These are phyloP conservation scores for Archips crataeganus DNA, from an alignment of 2,888 invertebrate genomes.

Conservation along the genomic window DNA sequence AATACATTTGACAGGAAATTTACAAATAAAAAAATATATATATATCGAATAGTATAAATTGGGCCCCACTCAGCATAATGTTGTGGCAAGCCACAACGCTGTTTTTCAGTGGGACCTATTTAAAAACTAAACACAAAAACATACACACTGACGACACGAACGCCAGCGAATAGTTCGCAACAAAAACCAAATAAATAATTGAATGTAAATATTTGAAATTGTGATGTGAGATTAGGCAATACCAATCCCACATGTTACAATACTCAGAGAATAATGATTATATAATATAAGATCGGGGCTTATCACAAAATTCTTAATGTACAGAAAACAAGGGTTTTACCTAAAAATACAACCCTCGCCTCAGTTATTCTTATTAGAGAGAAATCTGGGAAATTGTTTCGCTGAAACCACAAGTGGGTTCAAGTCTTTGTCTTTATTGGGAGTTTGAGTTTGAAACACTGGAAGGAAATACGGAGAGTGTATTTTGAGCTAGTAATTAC, in stretches of 20 bases:
- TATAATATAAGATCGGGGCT: not conserved
- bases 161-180: no score
- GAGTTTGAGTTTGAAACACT: not conserved
- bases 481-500: no score
- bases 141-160: no score
- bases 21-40: no score
- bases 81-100: no score
- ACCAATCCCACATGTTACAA: not conserved
- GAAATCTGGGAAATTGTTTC: not conserved
- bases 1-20: no score
- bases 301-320: conserved; percentile 2
- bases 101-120: no score
- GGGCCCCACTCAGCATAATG: no score
- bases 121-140: no score
- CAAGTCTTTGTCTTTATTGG: not conserved
- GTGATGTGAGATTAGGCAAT: not conserved
- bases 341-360: conserved; percentile 2
- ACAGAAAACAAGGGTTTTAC: not conserved
- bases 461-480: not conserved
- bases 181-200: no score
- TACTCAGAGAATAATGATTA: not conserved
- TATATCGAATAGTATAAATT: no score
- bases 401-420: not conserved
- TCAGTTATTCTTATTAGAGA: conserved; percentile 1
- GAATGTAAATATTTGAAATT: not conserved